Conservation (phyloP, 2,888 invertebrate species). For the Hydraecia micacea region DNA sequence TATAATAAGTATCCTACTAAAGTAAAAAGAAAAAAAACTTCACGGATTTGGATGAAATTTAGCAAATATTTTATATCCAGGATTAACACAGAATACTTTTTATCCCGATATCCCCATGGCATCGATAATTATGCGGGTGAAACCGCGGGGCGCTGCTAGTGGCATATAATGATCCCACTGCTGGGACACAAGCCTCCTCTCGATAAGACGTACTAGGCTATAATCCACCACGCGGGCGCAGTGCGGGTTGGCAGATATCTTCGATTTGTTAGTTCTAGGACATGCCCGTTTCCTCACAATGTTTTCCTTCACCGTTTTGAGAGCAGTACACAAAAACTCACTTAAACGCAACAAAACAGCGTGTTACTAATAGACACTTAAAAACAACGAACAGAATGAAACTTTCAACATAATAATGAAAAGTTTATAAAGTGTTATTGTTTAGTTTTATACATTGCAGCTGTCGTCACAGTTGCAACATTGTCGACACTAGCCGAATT, state of each 20-base stretch:
- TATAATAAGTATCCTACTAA: too few relatives aligned
- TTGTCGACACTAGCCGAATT: conserved; percentile 59
- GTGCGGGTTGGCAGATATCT: background rate
- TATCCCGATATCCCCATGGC: too few relatives aligned
- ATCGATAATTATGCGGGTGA: too few relatives aligned
- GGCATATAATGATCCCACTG: too few relatives aligned
- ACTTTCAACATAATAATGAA: conserved; percentile 43
- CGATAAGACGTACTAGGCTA: too few relatives aligned
- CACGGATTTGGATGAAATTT: too few relatives aligned
- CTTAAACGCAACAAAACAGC: conserved; percentile 20
- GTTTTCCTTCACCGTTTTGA: background rate
- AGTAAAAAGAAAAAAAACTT: too few relatives aligned
- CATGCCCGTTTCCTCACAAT: background rate
- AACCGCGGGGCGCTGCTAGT: too few relatives aligned
- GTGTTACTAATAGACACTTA: conserved; percentile 31
- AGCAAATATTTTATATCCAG: too few relatives aligned
- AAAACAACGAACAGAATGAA: conserved; percentile 33
- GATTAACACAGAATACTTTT: too few relatives aligned
- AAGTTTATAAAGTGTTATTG: conserved; percentile 63
- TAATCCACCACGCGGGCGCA: too few relatives aligned
- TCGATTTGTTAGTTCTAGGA: background rate
- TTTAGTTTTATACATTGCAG: conserved; percentile 63
- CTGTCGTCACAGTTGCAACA: conserved; percentile 60
- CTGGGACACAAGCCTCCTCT: too few relatives aligned
- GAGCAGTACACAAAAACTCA: conserved; percentile 13